Evolutionary conservation across 2,113 vertebrate genomes (phyloP).

Genomic region (Rousettus leschenaultii): DNA sequence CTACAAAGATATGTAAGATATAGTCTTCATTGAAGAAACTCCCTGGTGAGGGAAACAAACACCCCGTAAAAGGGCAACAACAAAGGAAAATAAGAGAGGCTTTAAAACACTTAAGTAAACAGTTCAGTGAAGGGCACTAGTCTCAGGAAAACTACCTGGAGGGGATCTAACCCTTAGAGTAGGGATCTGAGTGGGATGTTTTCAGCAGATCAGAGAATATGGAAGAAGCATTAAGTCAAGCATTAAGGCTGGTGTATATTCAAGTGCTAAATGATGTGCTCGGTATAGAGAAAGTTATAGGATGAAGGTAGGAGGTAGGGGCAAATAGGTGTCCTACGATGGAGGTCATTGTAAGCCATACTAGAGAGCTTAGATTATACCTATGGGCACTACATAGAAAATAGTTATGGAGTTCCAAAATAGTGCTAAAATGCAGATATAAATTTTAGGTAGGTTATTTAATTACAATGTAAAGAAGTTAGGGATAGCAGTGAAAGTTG

Average conservation of each 20-base stretch:
- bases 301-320: not conserved
- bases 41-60: not conserved
- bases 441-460: not conserved
- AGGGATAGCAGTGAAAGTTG: not conserved
- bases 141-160: not conserved
- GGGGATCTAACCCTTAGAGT: not conserved
- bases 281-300: not conserved
- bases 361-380: not conserved
- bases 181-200: fast-evolving
- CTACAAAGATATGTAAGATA: not conserved
- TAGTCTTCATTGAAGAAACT: not conserved
- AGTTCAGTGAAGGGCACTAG: not conserved
- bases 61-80: not conserved
- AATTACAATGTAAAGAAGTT: not conserved
- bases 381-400: not conserved
- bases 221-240: not conserved
- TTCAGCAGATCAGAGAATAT: not conserved
- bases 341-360: too few relatives aligned
- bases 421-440: not conserved
- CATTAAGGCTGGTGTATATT: not conserved
- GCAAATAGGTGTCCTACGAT: not conserved
- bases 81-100: not conserved
- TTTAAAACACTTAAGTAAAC: not conserved
- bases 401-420: not conserved
- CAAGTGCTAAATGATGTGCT: not conserved